Evolutionary conservation across 2,113 vertebrate species (phyloP).

Genomic region (Cyphomyrus discorhynchus): DNA sequence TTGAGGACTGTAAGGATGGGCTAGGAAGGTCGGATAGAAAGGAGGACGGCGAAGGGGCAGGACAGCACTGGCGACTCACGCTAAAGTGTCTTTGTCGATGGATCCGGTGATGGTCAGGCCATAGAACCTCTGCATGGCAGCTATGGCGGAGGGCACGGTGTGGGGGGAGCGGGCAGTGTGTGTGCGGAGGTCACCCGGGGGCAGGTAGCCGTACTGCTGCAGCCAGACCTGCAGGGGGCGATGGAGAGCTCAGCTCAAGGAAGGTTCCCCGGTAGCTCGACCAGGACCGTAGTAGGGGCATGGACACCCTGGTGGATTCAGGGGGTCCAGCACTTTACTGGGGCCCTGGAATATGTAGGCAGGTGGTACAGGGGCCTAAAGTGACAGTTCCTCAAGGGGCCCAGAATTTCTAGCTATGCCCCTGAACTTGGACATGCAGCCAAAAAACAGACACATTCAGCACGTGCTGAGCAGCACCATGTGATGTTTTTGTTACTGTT

Average conservation of each 20-base stretch:
- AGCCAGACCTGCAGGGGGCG: slow-evolving; percentile 69
- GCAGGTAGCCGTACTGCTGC: slow-evolving; percentile 87
- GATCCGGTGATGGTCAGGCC: slow-evolving; percentile 70
- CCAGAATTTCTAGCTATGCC: background rate
- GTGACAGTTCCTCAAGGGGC: background rate
- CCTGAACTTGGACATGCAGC: background rate
- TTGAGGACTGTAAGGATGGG: background rate
- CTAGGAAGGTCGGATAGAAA: background rate
- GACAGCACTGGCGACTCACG: slow-evolving; percentile 54
- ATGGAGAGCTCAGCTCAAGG: background rate
- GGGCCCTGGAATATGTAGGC: background rate
- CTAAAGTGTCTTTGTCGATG: slow-evolving; percentile 62
- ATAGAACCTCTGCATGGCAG: slow-evolving; percentile 84
- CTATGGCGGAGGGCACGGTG: slow-evolving; percentile 71
- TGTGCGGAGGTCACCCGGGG: slow-evolving; percentile 79
- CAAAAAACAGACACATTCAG: background rate
- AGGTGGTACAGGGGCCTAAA: background rate
- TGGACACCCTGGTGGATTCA: background rate
- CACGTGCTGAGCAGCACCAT: background rate
- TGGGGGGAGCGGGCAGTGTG: slow-evolving; percentile 75
- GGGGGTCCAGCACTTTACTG: background rate
- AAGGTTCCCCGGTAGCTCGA: background rate
- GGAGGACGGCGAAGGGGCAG: background rate
- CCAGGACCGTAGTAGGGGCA: background rate
- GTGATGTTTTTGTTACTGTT: background rate